phyloP scores from a whole-genome alignment of 1,140 invertebrate genomes.

The Cydia strobilella region DNA sequence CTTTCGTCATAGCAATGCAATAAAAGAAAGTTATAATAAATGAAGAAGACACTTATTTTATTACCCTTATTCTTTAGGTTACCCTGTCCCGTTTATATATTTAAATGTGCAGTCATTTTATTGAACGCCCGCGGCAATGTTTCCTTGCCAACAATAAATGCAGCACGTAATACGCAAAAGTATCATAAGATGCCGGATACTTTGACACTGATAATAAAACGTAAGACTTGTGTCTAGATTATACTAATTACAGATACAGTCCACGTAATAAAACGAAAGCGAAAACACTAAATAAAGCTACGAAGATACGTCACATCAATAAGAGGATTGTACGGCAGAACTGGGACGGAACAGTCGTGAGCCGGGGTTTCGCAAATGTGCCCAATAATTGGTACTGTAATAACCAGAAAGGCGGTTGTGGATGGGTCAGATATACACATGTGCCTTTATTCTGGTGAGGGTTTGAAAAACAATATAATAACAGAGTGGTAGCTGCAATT shows the following conservation, averaged over 20 bases:
- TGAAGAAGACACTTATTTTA: neutral
- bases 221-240: neutral
- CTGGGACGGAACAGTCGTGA: slow-evolving; percentile 52
- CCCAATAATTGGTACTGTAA: slow-evolving; percentile 34
- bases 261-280: slow-evolving; percentile 29
- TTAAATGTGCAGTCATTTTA: neutral
- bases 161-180: neutral
- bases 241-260: slow-evolving; percentile 18
- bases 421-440: neutral
- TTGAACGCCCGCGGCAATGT: neutral
- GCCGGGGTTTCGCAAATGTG: slow-evolving; percentile 38
- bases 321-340: slow-evolving; percentile 37
- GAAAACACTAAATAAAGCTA: slow-evolving; percentile 17
- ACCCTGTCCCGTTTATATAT: neutral
- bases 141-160: neutral
- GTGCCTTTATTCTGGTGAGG: neutral
- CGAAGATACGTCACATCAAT: slow-evolving; percentile 22
- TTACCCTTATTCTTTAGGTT: neutral
- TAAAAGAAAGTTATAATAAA: slow-evolving; percentile 11
- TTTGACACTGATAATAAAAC: slow-evolving; percentile 34
- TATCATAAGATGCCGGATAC: slow-evolving; percentile 32
- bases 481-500: neutral
- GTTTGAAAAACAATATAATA: slow-evolving; percentile 8
- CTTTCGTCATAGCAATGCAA: neutral
- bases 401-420: slow-evolving; percentile 14